Evolutionary conservation across 2,113 vertebrate genomes (phyloP).

Genomic region (Silurus asotus): DNA sequence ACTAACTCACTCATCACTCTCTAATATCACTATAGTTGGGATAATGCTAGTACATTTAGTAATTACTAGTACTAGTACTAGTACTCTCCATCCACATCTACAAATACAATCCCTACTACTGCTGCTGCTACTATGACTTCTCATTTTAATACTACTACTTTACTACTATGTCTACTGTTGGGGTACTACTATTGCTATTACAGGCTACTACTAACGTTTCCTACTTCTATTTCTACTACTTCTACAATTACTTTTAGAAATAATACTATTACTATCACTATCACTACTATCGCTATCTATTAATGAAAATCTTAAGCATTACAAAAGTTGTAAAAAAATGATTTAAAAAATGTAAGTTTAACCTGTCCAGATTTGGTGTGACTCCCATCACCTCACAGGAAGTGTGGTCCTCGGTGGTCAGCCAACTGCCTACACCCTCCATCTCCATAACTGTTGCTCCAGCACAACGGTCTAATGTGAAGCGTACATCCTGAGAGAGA

Average conservation of each 20-base stretch:
- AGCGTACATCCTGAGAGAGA: conserved; percentile 72
- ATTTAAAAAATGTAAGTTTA: conserved; percentile 31
- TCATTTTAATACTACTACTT: no score
- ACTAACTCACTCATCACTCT: no score
- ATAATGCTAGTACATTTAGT: no score
- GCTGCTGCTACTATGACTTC: no score
- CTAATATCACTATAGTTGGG: no score
- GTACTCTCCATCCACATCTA: no score
- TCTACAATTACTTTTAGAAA: neutral
- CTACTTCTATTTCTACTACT: neutral
- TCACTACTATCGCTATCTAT: neutral
- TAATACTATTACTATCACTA: neutral
- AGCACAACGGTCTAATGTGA: conserved; percentile 80
- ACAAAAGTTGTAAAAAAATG: neutral
- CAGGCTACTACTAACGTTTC: no score
- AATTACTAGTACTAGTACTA: no score
- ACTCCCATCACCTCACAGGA: conserved; percentile 77
- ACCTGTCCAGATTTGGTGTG: conserved; percentile 78
- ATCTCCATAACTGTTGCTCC: conserved; percentile 75
- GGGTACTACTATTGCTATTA: no score
- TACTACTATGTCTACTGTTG: no score
- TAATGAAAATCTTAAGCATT: neutral
- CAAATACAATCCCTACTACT: no score
- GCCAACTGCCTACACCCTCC: conserved; percentile 80
- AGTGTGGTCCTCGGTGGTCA: conserved; percentile 79